phyloP scores from a whole-genome alignment of 2,888 invertebrate species.

The Oligia strigilis region DNA sequence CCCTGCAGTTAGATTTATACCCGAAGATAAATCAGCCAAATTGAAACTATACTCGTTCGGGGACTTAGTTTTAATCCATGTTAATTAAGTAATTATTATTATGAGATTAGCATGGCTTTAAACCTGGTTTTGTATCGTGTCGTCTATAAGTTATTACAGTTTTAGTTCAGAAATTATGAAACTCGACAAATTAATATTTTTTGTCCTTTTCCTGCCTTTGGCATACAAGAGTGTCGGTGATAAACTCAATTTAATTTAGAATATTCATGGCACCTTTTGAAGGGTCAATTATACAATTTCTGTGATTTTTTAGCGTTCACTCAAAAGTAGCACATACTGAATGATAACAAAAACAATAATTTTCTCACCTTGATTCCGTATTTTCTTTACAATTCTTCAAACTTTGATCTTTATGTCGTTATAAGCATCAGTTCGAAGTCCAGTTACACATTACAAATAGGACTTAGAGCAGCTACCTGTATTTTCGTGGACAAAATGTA shows the following conservation, averaged over 20 bases:
- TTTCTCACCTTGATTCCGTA: constrained; percentile 3
- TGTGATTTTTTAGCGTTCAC: background rate
- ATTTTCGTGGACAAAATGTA: constrained; percentile 5
- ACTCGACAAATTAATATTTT: background rate
- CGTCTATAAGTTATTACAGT: background rate
- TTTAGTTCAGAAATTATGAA: background rate
- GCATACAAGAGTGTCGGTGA: constrained; percentile 7
- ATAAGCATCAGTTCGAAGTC: background rate
- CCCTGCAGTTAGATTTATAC: constrained; percentile 60
- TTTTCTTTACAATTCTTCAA: constrained; percentile 1
- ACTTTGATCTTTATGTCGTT: background rate
- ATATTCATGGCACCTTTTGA: constrained; percentile 27
- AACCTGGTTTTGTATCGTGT: background rate
- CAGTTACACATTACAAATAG: constrained; percentile 1
- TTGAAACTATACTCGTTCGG: constrained; percentile 44
- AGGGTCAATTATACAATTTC: constrained; percentile 20
- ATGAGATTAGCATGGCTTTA: background rate
- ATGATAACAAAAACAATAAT: background rate
- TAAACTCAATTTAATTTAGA: constrained; percentile 31
- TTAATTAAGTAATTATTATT: constrained; percentile 31
- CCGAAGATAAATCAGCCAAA: constrained; percentile 58
- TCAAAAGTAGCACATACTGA: constrained; percentile 38
- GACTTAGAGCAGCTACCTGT: constrained; percentile 5
- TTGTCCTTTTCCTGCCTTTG: background rate
- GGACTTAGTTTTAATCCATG: constrained; percentile 10